Conservation (phyloP, 2,797 vertebrate genomes). For the Enteromius anoplus region DNA sequence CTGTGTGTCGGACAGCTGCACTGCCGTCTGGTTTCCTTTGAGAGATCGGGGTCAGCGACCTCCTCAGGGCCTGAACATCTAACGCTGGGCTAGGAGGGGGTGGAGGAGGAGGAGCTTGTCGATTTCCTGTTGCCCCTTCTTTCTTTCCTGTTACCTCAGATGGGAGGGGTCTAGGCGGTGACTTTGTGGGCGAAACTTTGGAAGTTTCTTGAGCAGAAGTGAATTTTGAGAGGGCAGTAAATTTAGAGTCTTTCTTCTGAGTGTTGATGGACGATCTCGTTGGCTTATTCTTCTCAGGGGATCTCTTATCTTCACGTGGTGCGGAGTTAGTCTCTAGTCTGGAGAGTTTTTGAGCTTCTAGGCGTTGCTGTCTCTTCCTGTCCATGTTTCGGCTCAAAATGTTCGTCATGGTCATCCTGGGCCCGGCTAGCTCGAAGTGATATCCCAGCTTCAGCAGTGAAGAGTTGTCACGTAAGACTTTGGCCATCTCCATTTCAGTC, state of each 20-base stretch:
- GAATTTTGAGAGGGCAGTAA: constrained; percentile 74
- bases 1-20: constrained; percentile 66
- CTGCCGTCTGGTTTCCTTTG: constrained; percentile 80
- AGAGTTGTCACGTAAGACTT: constrained; percentile 82
- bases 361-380: constrained; percentile 81
- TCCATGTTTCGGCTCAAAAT: constrained; percentile 89
- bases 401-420: constrained; percentile 86
- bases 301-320: constrained; percentile 26
- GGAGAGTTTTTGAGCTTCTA: constrained; percentile 80
- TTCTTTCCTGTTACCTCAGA: constrained; percentile 72
- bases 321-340: constrained; percentile 62
- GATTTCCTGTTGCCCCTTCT: constrained; percentile 53
- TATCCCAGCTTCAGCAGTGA: constrained; percentile 86
- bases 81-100: constrained; percentile 73
- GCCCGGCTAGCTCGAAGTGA: constrained; percentile 86
- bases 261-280: constrained; percentile 33
- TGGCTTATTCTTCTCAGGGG: neutral
- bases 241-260: constrained; percentile 70
- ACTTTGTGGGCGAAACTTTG: constrained; percentile 64
- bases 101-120: constrained; percentile 77
- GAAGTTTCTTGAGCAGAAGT: constrained; percentile 63
- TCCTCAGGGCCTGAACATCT: constrained; percentile 77
- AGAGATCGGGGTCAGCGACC: constrained; percentile 78
- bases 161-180: constrained; percentile 61
- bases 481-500: constrained; percentile 88